Evolutionary conservation across 2,888 invertebrate genomes (phyloP).

Genomic region (Gymnocheta viridis): DNA sequence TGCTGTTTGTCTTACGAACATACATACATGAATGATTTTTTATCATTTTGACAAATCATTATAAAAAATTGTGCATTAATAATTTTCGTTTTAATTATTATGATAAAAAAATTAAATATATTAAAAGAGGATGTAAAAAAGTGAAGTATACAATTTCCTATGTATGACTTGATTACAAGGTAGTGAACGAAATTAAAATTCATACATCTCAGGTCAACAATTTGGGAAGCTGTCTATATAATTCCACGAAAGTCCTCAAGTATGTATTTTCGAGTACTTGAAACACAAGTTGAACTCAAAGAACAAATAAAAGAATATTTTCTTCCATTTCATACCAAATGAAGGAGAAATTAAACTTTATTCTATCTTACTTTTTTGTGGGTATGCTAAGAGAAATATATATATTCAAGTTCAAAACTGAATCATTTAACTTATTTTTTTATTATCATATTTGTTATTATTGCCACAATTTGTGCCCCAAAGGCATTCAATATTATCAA

Average conservation of each 20-base stretch:
- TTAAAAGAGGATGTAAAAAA: too few relatives aligned
- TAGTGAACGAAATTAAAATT: too few relatives aligned
- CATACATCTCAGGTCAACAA: too few relatives aligned
- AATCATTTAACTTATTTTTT: background rate
- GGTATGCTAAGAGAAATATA: background rate
- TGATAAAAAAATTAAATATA: too few relatives aligned
- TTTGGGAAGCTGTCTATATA: too few relatives aligned
- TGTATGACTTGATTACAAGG: too few relatives aligned
- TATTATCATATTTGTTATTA: constrained; percentile 57
- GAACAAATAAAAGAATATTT: background rate
- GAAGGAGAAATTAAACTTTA: background rate
- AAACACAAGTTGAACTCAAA: background rate
- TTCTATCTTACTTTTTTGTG: background rate
- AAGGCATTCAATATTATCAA: constrained; percentile 68
- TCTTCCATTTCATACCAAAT: background rate
- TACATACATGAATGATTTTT: too few relatives aligned
- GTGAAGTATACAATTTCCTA: too few relatives aligned
- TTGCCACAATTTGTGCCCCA: constrained; percentile 55
- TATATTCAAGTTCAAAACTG: background rate
- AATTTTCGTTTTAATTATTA: too few relatives aligned
- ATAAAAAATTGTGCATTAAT: too few relatives aligned
- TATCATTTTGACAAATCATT: too few relatives aligned
- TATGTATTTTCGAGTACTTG: background rate
- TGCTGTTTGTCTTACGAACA: too few relatives aligned
- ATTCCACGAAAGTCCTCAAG: background rate